Conservation (phyloP, 2,888 invertebrate genomes). For the Odontocerum albicorne region DNA sequence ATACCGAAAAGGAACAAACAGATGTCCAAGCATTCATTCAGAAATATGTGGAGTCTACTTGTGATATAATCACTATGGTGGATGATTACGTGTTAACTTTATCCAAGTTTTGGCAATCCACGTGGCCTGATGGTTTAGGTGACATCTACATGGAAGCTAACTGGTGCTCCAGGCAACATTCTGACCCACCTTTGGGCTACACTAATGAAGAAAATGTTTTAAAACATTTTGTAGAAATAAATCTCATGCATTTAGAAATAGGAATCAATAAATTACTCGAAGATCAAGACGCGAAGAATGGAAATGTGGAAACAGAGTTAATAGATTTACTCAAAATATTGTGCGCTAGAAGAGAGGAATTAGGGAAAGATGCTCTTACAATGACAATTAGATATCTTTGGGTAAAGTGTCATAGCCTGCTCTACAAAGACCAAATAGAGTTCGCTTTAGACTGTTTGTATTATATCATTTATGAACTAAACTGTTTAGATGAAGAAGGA, state of each 20-base stretch:
- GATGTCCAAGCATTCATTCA: constrained; percentile 67
- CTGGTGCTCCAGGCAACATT: constrained; percentile 54
- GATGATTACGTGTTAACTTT: constrained; percentile 62
- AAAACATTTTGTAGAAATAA: constrained; percentile 46
- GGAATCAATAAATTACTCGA: constrained; percentile 48
- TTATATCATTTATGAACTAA: constrained; percentile 51
- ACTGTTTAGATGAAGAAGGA: constrained; percentile 50
- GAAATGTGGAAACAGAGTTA: constrained; percentile 44
- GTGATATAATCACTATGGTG: constrained; percentile 62
- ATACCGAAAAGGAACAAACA: constrained; percentile 61
- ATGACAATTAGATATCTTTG: constrained; percentile 49
- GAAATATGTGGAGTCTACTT: constrained; percentile 57
- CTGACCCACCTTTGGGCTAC: constrained; percentile 49
- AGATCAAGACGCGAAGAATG: constrained; percentile 41
- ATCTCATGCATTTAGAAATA: constrained; percentile 51
- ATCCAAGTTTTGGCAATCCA: constrained; percentile 61
- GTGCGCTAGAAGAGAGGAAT: constrained; percentile 49
- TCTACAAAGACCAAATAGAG: constrained; percentile 50
- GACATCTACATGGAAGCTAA: constrained; percentile 64
- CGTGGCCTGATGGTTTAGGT: constrained; percentile 66
- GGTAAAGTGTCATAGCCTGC: constrained; percentile 51
- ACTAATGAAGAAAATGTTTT: constrained; percentile 47
- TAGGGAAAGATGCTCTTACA: constrained; percentile 47
- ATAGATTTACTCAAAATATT: constrained; percentile 44
- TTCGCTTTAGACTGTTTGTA: constrained; percentile 51